Percentiles rank a stretch among this genome's conserved stretches.
These are phyloP conservation scores for Temnothorax curvispinosus DNA, from an alignment of 1,140 invertebrate genomes.

Conservation along the genomic window DNA sequence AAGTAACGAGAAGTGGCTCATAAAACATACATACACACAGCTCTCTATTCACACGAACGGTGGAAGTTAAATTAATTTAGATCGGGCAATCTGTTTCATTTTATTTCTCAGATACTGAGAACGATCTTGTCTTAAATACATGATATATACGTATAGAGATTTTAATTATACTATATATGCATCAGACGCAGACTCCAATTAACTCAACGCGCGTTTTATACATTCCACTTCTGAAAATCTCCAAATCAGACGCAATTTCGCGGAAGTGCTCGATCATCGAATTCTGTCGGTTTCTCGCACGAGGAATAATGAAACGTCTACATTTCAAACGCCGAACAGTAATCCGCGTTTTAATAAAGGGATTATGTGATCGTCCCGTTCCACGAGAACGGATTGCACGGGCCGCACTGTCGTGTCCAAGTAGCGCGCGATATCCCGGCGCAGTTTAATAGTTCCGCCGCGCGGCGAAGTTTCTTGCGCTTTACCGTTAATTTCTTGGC, in stretches of 20 bases:
- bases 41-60: neutral
- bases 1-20: neutral
- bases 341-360: slow-evolving; percentile 47
- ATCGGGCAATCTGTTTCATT: neutral
- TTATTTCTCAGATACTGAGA: neutral
- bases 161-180: neutral
- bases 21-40: neutral
- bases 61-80: neutral
- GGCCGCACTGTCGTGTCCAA: neutral
- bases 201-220: neutral
- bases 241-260: neutral
- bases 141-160: neutral
- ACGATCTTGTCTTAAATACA: too few relatives aligned
- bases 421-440: slow-evolving; percentile 38
- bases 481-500: slow-evolving; percentile 65
- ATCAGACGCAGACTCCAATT: neutral
- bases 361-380: slow-evolving; percentile 22
- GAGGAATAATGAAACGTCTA: slow-evolving; percentile 23
- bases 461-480: slow-evolving; percentile 50
- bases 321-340: slow-evolving; percentile 19
- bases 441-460: slow-evolving; percentile 55
- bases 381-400: slow-evolving; percentile 28
- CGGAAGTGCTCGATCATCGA: neutral
- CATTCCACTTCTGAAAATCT: neutral
- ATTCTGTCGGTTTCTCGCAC: neutral